Conservation (phyloP, 2,888 invertebrate genomes). For the Dascillus cervinus region DNA sequence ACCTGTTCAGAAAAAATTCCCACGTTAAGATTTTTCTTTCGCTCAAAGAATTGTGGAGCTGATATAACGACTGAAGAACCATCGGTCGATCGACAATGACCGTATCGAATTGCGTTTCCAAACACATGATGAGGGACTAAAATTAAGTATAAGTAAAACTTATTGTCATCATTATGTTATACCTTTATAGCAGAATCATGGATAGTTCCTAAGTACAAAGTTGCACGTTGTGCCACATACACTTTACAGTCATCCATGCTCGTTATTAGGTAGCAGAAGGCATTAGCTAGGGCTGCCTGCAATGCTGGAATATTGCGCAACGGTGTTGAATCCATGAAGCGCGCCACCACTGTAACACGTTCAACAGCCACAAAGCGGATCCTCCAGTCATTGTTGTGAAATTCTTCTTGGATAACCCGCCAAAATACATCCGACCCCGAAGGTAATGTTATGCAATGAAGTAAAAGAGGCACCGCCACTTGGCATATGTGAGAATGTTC, state of each 20-base stretch:
- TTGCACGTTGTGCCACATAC: constrained; percentile 89
- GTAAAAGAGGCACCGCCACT: constrained; percentile 81
- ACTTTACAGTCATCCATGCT: constrained; percentile 95
- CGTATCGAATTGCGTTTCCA: constrained; percentile 97
- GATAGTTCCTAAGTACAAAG: constrained; percentile 86
- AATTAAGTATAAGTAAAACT: constrained; percentile 18
- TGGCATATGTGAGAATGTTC: constrained; percentile 92
- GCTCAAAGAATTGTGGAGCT: constrained; percentile 86
- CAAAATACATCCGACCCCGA: constrained; percentile 94
- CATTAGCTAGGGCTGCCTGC: constrained; percentile 90
- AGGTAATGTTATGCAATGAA: constrained; percentile 92
- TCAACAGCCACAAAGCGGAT: constrained; percentile 92
- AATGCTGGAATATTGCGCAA: constrained; percentile 73
- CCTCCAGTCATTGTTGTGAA: constrained; percentile 84
- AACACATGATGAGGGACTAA: constrained; percentile 80
- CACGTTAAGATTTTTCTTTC: constrained; percentile 87
- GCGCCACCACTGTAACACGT: constrained; percentile 84
- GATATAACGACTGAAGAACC: constrained; percentile 91
- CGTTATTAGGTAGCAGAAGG: constrained; percentile 93
- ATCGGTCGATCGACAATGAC: constrained; percentile 95
- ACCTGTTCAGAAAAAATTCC: constrained; percentile 96
- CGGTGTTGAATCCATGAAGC: constrained; percentile 87
- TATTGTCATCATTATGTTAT: no score
- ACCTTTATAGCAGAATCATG: constrained; percentile 84
- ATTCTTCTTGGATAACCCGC: constrained; percentile 90